Evolutionary conservation across 2,113 vertebrate genomes (phyloP).

Genomic region (Parus major): DNA sequence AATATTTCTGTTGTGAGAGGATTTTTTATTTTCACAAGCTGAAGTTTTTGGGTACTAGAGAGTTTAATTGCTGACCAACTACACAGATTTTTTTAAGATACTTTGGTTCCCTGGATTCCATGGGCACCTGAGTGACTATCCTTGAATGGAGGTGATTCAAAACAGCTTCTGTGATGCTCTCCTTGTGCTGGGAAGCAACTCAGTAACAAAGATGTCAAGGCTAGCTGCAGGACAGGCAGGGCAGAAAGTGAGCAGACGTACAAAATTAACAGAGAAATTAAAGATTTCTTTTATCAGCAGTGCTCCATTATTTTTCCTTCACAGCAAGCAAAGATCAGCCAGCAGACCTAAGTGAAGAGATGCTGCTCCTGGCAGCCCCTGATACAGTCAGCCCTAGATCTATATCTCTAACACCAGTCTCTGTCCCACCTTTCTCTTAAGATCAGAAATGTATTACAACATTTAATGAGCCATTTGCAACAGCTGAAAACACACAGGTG

Average conservation of each 20-base stretch:
- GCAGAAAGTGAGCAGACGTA: background rate
- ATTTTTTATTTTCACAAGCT: background rate
- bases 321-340: background rate
- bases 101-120: background rate
- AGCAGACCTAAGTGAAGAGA: background rate
- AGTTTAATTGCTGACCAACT: background rate
- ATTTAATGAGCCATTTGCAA: background rate
- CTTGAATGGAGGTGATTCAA: background rate
- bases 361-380: background rate
- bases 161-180: background rate
- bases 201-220: background rate
- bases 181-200: background rate
- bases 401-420: background rate
- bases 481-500: background rate
- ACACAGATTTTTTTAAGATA: background rate
- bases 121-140: background rate
- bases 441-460: background rate
- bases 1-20: background rate
- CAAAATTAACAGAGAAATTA: background rate
- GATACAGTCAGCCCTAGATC: background rate
- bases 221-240: background rate
- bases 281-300: background rate
- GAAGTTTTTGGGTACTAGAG: background rate
- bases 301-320: background rate
- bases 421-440: background rate